phyloP scores from a whole-genome alignment of 2,888 invertebrate genomes.

The Bugula neritina region DNA sequence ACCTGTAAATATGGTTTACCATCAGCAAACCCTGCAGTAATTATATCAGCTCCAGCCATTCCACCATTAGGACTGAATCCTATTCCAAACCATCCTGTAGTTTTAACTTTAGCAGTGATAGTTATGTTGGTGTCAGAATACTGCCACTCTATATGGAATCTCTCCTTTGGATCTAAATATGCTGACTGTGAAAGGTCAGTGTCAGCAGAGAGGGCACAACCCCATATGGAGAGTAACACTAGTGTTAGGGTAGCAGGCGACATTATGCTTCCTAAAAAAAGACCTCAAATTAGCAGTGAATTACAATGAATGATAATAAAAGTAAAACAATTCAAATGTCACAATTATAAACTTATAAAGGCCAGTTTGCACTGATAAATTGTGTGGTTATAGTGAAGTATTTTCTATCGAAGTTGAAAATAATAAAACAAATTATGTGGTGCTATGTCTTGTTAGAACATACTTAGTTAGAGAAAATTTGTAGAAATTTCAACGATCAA shows the following conservation, averaged over 20 bases:
- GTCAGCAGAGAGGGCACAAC: background rate
- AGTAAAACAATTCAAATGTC: too few relatives aligned
- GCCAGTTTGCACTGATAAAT: too few relatives aligned
- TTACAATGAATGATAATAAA: too few relatives aligned
- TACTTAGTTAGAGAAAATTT: too few relatives aligned
- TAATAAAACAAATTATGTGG: too few relatives aligned
- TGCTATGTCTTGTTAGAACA: too few relatives aligned
- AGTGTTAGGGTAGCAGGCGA: background rate
- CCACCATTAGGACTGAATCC: slow-evolving; percentile 76
- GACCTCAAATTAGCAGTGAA: too few relatives aligned
- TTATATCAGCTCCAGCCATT: slow-evolving; percentile 76
- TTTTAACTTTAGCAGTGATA: slow-evolving; percentile 36
- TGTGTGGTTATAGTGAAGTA: too few relatives aligned
- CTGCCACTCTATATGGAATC: slow-evolving; percentile 35
- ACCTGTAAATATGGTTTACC: slow-evolving; percentile 36
- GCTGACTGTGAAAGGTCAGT: background rate
- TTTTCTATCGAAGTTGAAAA: too few relatives aligned
- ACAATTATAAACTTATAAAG: too few relatives aligned
- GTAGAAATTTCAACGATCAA: too few relatives aligned
- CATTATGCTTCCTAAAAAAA: too few relatives aligned
- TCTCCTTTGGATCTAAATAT: slow-evolving; percentile 23
- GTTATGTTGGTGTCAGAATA: slow-evolving; percentile 34
- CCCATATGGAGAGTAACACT: background rate
- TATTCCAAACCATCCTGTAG: slow-evolving; percentile 72
- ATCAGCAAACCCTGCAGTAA: slow-evolving; percentile 72